Evolutionary conservation across 1,140 invertebrate species (phyloP), one percentile per base, ranked within the genome.

Genomic region (Drosophila guanche): DNA sequence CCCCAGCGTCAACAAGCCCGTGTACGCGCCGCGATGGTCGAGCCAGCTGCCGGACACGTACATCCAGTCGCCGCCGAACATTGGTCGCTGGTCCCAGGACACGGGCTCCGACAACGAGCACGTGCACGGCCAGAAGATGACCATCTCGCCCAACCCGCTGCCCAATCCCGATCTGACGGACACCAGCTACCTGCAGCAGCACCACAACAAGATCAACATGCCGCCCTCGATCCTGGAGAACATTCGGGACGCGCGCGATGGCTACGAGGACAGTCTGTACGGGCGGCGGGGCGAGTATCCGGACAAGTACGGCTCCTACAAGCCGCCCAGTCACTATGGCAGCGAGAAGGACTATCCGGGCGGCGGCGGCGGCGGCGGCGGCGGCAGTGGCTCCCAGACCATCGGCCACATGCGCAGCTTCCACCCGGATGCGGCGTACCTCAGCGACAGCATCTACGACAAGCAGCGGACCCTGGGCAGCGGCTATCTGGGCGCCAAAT

Each of bases 1-100:
- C 72, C 94, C 95, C 3, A 94, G 95, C 80, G 94, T 95, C 52
- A 90, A 81, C 46, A 94, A 95, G 71, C 94, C 95, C 0, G 94
- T 94, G 22, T 95, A 95, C 71, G 94, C 94, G 4, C 93, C 94
- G 0, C 92, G 95, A 48, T 96, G 95, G 95, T 95, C 95, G 12
- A 95, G 94, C 16, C 95, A 95, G 79, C 79, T 95, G 29, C 94
- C 94, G 0, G 94, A 95, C 72, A 92, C 94, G 0, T 95, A 94
- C 88, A 70, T 94, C 54, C 92, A 93, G 54, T 86, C 92, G 70
- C 92, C 76, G 78, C 66, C 90, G 80, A 91, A 92, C 90, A 93
- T 94, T 23, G 95, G 95, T 33, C 93, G 95, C 40, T 96, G 95
- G 95, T 96, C 95, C 0, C 95, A 95, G 57, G 95, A 95, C 71